phyloP scores from a whole-genome alignment of 37 sponge, comb jelly and placozoan genomes.

The Hexactinellida sp. region DNA sequence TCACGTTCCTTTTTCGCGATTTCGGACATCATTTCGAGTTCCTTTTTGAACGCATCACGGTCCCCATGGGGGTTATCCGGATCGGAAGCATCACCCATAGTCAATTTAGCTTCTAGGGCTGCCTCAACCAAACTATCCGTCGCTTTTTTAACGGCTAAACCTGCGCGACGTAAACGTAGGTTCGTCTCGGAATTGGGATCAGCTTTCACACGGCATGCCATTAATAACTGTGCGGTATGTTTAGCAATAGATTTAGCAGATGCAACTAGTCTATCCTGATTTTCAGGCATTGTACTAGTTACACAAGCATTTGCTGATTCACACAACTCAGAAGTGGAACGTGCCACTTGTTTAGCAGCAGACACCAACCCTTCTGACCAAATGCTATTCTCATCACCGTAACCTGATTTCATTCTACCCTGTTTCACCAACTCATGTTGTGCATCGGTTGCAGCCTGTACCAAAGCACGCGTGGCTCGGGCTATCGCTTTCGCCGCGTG shows the following conservation, averaged over 20 bases:
- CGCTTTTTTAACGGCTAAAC: conserved; percentile 79
- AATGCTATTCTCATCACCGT: conserved; percentile 57
- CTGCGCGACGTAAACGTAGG: conserved; percentile 72
- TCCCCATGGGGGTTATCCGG: not conserved
- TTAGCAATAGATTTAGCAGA: conserved; percentile 77
- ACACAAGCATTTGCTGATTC: conserved; percentile 84
- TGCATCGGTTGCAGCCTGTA: conserved; percentile 77
- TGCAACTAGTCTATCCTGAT: not conserved
- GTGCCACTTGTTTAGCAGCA: conserved; percentile 86
- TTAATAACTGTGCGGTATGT: conserved; percentile 83
- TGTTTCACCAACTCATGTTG: conserved; percentile 84
- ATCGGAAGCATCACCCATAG: not conserved
- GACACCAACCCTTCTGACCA: conserved; percentile 95
- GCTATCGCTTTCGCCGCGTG: conserved; percentile 87
- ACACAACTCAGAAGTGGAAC: conserved; percentile 77
- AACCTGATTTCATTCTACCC: conserved; percentile 37
- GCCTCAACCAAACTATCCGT: conserved; percentile 75
- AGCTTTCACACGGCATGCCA: conserved; percentile 89
- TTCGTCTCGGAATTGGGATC: conserved; percentile 67
- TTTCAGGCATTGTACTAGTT: not conserved
- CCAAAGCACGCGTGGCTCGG: conserved; percentile 70
- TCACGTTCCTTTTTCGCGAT: conserved; percentile 69
- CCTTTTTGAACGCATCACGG: conserved; percentile 31
- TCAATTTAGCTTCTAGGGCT: conserved; percentile 48
- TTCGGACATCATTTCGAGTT: conserved; percentile 69